Percentiles rank a stretch among this genome's conserved stretches.
phyloP scores from a whole-genome alignment of 92 coral and sea anemone species.

The Micromussa lordhowensis region DNA sequence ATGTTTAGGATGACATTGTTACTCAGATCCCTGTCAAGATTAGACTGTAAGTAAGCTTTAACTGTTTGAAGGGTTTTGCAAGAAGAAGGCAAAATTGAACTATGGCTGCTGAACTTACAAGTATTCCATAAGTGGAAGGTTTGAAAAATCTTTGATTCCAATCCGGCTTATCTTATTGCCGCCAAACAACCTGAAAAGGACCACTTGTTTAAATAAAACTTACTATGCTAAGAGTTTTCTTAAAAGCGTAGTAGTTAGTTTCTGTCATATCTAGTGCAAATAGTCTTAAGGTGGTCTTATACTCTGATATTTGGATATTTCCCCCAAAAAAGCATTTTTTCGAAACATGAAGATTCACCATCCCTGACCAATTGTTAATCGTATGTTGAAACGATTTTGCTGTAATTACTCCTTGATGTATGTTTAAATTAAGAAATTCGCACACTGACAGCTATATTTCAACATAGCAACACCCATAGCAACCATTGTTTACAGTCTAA shows the following conservation, averaged over 20 bases:
- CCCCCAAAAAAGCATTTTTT: too few species aligned
- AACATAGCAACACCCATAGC: too few species aligned
- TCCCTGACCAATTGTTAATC: too few species aligned
- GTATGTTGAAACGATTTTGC: too few species aligned
- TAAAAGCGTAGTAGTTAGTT: neutral
- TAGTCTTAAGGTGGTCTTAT: too few species aligned
- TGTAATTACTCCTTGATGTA: too few species aligned
- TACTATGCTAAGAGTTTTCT: too few species aligned
- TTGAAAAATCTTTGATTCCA: constrained; percentile 22
- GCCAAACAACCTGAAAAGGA: constrained; percentile 36
- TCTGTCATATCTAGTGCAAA: neutral
- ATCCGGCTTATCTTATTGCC: constrained; percentile 26
- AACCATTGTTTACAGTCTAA: too few species aligned
- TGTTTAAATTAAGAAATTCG: too few species aligned
- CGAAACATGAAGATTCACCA: too few species aligned
- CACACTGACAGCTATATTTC: too few species aligned
- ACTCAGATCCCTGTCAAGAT: constrained; percentile 38
- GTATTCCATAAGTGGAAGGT: constrained; percentile 30
- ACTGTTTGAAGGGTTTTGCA: neutral
- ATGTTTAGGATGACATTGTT: constrained; percentile 34
- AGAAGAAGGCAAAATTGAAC: neutral
- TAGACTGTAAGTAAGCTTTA: neutral
- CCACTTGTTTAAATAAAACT: neutral
- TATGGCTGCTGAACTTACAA: constrained; percentile 19
- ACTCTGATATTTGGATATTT: too few species aligned